Evolutionary conservation across 2,113 vertebrate genomes (phyloP).

Genomic region (Forbesichthys papilliferus): DNA sequence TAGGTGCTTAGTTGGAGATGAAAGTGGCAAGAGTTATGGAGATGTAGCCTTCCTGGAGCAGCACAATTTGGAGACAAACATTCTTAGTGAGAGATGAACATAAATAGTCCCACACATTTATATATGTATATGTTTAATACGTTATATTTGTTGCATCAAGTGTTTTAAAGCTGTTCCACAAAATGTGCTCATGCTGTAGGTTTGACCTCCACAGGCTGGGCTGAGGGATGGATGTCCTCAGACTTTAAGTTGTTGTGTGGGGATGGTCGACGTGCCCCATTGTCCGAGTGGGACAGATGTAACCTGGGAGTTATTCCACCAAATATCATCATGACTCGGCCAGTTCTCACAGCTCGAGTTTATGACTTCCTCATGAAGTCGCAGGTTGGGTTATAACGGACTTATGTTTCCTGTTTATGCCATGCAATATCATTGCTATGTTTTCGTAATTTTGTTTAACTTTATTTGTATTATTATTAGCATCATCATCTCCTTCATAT

Average conservation of each 20-base stretch:
- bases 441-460: neutral
- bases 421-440: neutral
- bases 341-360: conserved; percentile 81
- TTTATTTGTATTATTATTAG: neutral
- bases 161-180: neutral
- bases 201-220: conserved; percentile 81
- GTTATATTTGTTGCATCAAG: too few species aligned
- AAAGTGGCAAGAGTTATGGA: conserved; percentile 83
- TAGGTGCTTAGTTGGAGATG: conserved; percentile 87
- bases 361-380: conserved; percentile 85
- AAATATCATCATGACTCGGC: conserved; percentile 83
- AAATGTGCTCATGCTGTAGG: conserved; percentile 59
- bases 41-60: conserved; percentile 90
- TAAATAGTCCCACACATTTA: neutral
- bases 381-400: conserved; percentile 72
- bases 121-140: too few species aligned
- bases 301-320: conserved; percentile 84
- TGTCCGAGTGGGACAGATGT: conserved; percentile 84
- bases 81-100: conserved; percentile 75
- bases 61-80: conserved; percentile 82
- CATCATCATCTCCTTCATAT: neutral
- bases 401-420: neutral
- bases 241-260: conserved; percentile 85
- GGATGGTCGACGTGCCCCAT: conserved; percentile 72
- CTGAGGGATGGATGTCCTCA: conserved; percentile 60